These are phyloP conservation scores for Heterodera carotae DNA, from an alignment of 1,140 invertebrate species.

Conservation along the genomic window DNA sequence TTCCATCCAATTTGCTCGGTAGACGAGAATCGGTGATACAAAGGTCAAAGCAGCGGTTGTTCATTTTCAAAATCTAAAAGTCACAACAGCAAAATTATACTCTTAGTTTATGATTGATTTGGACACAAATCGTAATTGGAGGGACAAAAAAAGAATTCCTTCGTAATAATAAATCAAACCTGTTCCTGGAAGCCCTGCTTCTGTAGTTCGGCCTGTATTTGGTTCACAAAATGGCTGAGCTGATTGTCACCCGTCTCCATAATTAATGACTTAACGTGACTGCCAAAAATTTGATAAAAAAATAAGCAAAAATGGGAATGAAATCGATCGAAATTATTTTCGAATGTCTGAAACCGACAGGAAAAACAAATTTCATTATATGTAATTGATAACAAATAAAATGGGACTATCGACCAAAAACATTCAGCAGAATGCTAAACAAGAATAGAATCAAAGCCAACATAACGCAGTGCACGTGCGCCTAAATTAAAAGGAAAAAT, in stretches of 20 bases:
- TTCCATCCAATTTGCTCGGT: conserved; percentile 54
- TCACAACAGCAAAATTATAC: not conserved
- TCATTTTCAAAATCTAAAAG: conserved; percentile 37
- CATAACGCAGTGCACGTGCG: conserved; percentile 1
- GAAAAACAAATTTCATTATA: conserved; percentile 5
- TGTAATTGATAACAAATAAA: too few relatives aligned
- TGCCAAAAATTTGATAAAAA: not conserved
- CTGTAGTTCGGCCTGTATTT: conserved; percentile 40
- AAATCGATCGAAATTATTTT: not conserved
- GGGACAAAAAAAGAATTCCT: not conserved
- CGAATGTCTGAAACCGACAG: not conserved
- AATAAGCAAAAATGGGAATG: not conserved
- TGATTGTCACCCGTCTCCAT: conserved; percentile 30
- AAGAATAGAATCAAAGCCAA: conserved; percentile 26
- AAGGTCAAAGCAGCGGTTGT: conserved; percentile 61
- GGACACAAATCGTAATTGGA: not conserved
- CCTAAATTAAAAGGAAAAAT: conserved; percentile 18
- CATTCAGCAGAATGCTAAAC: not conserved
- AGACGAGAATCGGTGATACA: conserved; percentile 60
- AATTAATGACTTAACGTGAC: too few relatives aligned
- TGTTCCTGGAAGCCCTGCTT: conserved; percentile 39
- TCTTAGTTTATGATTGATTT: too few relatives aligned
- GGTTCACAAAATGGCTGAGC: conserved; percentile 28
- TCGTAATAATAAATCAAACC: too few relatives aligned
- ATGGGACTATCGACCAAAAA: too few relatives aligned